These are phyloP conservation scores for Pandion haliaetus DNA, from an alignment of 2,113 vertebrate genomes.

Conservation along the genomic window DNA sequence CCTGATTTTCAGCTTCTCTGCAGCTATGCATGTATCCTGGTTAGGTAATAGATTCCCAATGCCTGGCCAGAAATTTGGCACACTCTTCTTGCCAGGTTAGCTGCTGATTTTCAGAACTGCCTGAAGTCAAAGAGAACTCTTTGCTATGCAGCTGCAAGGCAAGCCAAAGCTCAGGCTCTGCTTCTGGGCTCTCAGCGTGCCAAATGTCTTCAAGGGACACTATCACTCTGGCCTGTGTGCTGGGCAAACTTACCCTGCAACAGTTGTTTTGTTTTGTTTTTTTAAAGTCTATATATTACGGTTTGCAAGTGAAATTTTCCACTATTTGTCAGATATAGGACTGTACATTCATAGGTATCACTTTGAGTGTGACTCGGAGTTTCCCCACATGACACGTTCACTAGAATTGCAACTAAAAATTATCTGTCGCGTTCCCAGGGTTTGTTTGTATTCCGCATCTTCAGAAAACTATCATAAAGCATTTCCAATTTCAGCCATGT, in stretches of 20 bases:
- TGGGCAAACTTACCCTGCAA: neutral
- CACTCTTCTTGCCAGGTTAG: neutral
- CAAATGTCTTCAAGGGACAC: neutral
- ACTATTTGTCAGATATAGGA: neutral
- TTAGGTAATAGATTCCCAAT: neutral
- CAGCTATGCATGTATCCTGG: neutral
- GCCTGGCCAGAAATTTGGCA: neutral
- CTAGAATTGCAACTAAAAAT: neutral
- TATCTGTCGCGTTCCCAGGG: neutral
- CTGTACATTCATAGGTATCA: neutral
- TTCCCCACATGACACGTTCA: neutral
- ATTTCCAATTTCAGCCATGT: neutral
- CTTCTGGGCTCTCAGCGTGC: neutral
- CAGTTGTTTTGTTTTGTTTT: neutral
- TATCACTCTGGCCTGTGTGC: neutral
- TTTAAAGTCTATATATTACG: neutral
- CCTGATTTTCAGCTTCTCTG: neutral
- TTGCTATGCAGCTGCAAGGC: neutral
- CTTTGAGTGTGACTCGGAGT: neutral
- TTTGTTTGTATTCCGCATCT: neutral
- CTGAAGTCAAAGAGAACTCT: neutral
- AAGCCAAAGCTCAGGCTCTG: neutral
- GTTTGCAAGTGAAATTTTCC: neutral
- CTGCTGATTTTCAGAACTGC: neutral
- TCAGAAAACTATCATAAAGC: neutral